Evolutionary conservation across 2,888 invertebrate genomes (phyloP).

Genomic region (Agrotis ipsilon): DNA sequence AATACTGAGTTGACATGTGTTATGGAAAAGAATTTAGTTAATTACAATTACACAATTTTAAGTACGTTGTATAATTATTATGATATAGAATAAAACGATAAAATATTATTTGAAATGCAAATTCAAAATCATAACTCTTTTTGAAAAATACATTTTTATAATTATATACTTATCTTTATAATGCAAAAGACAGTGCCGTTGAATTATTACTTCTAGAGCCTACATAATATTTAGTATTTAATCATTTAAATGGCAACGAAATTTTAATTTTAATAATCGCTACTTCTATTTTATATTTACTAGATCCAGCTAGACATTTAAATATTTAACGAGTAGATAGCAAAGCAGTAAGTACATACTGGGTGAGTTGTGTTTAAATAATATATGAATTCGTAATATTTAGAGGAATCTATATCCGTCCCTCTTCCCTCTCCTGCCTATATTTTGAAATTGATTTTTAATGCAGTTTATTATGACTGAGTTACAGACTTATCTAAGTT

Average conservation of each 20-base stretch:
- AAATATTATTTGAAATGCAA: constrained; percentile 41
- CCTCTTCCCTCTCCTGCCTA: too few relatives aligned
- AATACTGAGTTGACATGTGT: constrained; percentile 44
- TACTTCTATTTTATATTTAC: constrained; percentile 49
- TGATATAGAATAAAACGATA: constrained; percentile 9
- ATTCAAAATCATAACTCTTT: constrained; percentile 27
- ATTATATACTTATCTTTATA: neutral
- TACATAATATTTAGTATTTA: constrained; percentile 17
- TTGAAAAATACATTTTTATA: constrained; percentile 18
- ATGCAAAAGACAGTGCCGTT: constrained; percentile 4
- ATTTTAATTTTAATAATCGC: constrained; percentile 32
- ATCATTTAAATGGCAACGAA: constrained; percentile 62
- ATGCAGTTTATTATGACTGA: neutral
- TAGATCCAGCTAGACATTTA: constrained; percentile 58
- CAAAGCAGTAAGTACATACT: constrained; percentile 33
- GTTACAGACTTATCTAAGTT: neutral
- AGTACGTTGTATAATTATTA: constrained; percentile 38
- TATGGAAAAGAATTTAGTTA: constrained; percentile 22
- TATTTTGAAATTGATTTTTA: neutral
- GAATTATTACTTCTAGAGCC: constrained; percentile 13
- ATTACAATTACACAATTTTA: constrained; percentile 13
- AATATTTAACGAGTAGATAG: constrained; percentile 32
- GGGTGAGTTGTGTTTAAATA: constrained; percentile 8
- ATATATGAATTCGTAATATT: constrained; percentile 1
- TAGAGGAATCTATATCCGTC: neutral